These are phyloP conservation scores for Platycercus adscitus DNA, from an alignment of 2,113 vertebrate species.

Conservation along the genomic window DNA sequence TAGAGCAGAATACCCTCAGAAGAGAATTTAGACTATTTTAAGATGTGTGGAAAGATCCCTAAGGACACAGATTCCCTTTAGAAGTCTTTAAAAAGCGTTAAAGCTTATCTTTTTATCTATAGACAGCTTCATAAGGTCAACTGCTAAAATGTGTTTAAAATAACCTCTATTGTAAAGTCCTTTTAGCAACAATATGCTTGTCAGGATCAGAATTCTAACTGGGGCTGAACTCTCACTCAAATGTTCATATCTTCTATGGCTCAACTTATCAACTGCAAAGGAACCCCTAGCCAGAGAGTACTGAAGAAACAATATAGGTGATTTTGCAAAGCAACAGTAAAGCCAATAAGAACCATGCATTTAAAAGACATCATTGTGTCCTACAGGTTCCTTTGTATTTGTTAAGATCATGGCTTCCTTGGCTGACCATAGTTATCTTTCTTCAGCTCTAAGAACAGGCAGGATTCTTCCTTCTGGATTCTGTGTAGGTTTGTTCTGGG, in stretches of 20 bases:
- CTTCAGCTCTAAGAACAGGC: neutral
- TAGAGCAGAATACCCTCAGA: neutral
- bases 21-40: neutral
- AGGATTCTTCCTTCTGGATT: neutral
- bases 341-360: accelerated
- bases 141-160: neutral
- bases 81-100: neutral
- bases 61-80: neutral
- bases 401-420: neutral
- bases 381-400: neutral
- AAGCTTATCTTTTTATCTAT: neutral
- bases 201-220: neutral
- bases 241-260: neutral
- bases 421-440: neutral
- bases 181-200: neutral
- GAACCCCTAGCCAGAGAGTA: neutral
- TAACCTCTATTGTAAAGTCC: neutral
- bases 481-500: accelerated
- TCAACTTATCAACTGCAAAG: neutral
- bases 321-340: neutral
- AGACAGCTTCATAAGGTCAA: neutral
- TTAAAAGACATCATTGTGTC: neutral
- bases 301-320: neutral
- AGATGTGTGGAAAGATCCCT: neutral
- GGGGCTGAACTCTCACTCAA: neutral